Conservation (phyloP, 2,113 vertebrate genomes). For the Phylloscopus trochilus region DNA sequence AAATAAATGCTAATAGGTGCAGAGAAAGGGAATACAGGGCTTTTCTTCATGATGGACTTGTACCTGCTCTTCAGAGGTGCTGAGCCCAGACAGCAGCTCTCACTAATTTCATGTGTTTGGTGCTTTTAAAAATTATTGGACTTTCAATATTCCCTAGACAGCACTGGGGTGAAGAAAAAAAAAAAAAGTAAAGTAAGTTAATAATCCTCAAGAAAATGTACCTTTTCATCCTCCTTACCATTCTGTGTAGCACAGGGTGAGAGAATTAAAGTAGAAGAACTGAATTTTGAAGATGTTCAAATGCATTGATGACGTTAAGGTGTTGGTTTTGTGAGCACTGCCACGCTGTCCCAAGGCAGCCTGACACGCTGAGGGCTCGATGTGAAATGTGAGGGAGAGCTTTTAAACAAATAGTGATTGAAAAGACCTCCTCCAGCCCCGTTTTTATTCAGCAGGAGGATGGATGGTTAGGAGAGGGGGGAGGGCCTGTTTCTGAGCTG, state of each 20-base stretch:
- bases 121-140: neutral
- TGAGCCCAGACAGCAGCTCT: neutral
- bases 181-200: neutral
- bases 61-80: neutral
- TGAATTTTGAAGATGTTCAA: neutral
- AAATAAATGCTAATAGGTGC: neutral
- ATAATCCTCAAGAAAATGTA: neutral
- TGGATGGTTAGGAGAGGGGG: neutral
- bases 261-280: neutral
- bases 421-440: neutral
- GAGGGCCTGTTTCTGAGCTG: neutral
- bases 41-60: neutral
- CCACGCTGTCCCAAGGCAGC: neutral
- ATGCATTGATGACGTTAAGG: neutral
- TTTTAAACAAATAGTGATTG: neutral
- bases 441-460: neutral
- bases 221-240: neutral
- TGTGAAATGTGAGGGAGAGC: neutral
- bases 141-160: neutral
- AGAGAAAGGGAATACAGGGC: neutral
- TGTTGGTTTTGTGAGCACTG: neutral
- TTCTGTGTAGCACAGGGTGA: neutral
- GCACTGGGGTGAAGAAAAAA: rapidly evolving
- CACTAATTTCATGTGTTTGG: neutral
- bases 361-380: neutral